Evolutionary conservation across 2,888 invertebrate genomes (phyloP), one percentile per base, ranked within the genome.

Genomic region (Beris morrisii): DNA sequence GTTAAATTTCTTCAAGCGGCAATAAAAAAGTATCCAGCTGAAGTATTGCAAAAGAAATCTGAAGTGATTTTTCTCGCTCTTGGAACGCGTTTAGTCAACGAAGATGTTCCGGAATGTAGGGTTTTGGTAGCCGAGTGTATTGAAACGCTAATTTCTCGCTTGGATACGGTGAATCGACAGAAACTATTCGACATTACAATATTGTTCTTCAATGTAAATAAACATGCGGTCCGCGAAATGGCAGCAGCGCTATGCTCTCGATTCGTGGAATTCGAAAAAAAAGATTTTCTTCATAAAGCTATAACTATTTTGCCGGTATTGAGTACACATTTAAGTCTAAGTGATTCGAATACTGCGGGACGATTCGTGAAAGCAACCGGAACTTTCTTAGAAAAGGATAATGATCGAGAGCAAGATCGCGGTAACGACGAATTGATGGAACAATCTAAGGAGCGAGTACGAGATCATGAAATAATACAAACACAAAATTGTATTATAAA

Each of bases 1-100:
- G 82, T 97, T 4, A 90, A 92, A 77, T 93, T 96, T 85, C 80
- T 98, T 48, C 86, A 88, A 48, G 85, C 86, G 71, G 85, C 97
- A 64, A 87, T 96, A 64, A 86, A 86, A 66, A 87, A 88, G 66
- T 88, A 95, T 73, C 90, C 91, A 3, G 79, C 85, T 7, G 66
- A 72, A 48, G 70, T 77, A n/a, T 71, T 80, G 6, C 65, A 72
- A 3, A 75, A 75, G 61, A 76, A 75, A 13, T 73, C 76, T 3
- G 87, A 87, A 13, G 83, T 90, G 31, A 83, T 96, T 15, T 88
- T 93, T 63, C 78, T 95, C 0, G 86, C 90, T 0, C 80, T 96
- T 30, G 89, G 92, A 9, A 87, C 89, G 0, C 84, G 91, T 57
- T 83, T 97, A 75, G 84, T 94, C 9, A 93, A 95, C 76, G 97